Conservation (phyloP, 1,140 invertebrate genomes). For the Sminthurides bifidus region DNA sequence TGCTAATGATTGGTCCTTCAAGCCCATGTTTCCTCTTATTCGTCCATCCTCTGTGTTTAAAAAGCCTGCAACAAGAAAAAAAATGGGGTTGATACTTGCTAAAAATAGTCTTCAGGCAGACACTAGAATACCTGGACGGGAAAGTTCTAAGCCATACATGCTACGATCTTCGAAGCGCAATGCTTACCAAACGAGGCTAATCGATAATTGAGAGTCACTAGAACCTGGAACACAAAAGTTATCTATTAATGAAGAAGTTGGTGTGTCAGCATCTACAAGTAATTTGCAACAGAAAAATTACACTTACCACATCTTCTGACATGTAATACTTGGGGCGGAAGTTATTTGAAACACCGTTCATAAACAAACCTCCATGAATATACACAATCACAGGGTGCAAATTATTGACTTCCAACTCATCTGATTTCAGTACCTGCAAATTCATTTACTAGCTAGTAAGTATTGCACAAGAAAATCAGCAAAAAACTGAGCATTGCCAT, state of each 20-base stretch:
- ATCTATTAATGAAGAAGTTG: background rate
- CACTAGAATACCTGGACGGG: too few relatives aligned
- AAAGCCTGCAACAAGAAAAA: conserved; percentile 19
- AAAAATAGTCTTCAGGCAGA: too few relatives aligned
- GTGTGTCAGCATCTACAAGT: background rate
- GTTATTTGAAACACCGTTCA: conserved; percentile 40
- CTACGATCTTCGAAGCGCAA: background rate
- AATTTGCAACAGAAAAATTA: conserved; percentile 33
- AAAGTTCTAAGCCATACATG: background rate
- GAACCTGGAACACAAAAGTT: background rate
- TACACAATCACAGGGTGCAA: conserved; percentile 42
- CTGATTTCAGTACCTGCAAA: background rate
- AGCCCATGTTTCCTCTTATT: conserved; percentile 19
- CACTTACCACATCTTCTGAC: conserved; percentile 31
- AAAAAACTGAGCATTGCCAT: too few relatives aligned
- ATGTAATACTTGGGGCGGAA: conserved; percentile 34
- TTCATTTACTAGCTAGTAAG: too few relatives aligned
- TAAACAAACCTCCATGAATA: conserved; percentile 46
- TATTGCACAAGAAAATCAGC: too few relatives aligned
- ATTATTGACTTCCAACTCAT: background rate
- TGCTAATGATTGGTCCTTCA: conserved; percentile 23
- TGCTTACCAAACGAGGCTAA: conserved; percentile 12
- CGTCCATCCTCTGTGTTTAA: conserved; percentile 20
- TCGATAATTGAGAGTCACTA: conserved; percentile 21
- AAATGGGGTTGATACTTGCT: too few relatives aligned